A percentile compares a stretch with the other conserved stretches of the same genome.
Conservation (phyloP, 2,797 vertebrate genomes). For the Danio albolineatus region DNA sequence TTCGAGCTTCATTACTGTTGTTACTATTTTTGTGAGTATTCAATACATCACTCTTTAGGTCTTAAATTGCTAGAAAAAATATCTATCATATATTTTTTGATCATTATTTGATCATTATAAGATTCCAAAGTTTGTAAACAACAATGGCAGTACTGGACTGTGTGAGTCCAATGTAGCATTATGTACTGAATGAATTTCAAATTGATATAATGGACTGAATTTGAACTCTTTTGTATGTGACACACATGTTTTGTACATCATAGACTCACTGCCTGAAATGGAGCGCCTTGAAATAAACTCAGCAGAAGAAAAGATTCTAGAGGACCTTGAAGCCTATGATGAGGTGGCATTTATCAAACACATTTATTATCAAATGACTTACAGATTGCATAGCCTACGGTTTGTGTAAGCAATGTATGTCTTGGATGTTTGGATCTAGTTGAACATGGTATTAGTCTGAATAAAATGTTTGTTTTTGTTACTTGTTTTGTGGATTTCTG, state of each 20-base stretch:
- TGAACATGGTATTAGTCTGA: too few relatives aligned
- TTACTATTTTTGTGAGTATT: too few relatives aligned
- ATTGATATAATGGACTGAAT: neutral
- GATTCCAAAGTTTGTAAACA: neutral
- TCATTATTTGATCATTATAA: neutral
- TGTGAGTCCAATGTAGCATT: neutral
- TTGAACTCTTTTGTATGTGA: neutral
- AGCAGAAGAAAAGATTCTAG: conserved; percentile 73
- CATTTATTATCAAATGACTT: neutral
- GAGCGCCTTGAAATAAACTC: conserved; percentile 67
- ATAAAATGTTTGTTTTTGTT: too few relatives aligned
- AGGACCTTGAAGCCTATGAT: conserved; percentile 72
- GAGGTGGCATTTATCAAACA: conserved; percentile 65
- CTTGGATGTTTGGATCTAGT: too few relatives aligned
- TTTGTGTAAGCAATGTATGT: too few relatives aligned
- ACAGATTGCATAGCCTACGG: neutral
- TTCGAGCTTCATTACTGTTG: too few relatives aligned
- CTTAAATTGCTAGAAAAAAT: too few relatives aligned
- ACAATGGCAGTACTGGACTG: neutral
- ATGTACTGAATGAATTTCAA: neutral
- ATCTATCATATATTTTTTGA: neutral
- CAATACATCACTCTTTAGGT: too few relatives aligned
- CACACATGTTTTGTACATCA: neutral
- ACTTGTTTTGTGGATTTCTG: too few relatives aligned
- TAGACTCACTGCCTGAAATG: conserved; percentile 44